phyloP scores from a whole-genome alignment of 2,113 vertebrate genomes.

The Oceanites oceanicus region DNA sequence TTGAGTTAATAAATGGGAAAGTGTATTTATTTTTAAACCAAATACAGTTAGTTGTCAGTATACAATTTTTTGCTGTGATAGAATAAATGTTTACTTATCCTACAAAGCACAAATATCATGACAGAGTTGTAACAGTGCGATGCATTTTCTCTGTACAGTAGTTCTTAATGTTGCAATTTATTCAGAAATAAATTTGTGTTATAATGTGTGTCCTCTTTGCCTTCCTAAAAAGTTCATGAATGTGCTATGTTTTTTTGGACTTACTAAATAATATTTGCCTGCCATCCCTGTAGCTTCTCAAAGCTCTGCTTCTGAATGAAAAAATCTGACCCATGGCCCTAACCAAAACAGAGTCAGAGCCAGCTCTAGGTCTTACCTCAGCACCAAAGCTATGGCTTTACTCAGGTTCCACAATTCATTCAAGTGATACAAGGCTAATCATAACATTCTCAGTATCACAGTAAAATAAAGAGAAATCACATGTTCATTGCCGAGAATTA shows the following conservation, averaged over 20 bases:
- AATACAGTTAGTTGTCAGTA: conserved; percentile 55
- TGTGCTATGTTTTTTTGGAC: background rate
- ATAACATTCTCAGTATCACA: background rate
- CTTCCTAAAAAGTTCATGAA: background rate
- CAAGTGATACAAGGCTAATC: background rate
- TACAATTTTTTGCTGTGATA: conserved; percentile 55
- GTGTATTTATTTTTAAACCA: conserved; percentile 69
- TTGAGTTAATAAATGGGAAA: conserved; percentile 21
- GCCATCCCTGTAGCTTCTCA: background rate
- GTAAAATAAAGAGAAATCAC: background rate
- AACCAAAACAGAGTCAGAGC: background rate
- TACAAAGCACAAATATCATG: conserved; percentile 76
- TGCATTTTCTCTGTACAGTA: conserved; percentile 67
- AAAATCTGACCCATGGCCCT: background rate
- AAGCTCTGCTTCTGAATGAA: background rate
- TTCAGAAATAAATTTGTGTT: conserved; percentile 77
- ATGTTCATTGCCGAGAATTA: background rate
- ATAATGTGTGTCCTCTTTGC: background rate
- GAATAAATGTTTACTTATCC: conserved; percentile 71
- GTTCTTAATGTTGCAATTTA: conserved; percentile 59
- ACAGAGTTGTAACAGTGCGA: conserved; percentile 68
- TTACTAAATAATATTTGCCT: background rate
- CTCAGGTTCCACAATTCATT: background rate
- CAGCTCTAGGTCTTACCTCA: background rate
- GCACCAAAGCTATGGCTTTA: background rate